A percentile compares a stretch with the other conserved stretches of the same genome.
phyloP scores from a whole-genome alignment of 1,140 invertebrate species.

The Hyphantria cunea region DNA sequence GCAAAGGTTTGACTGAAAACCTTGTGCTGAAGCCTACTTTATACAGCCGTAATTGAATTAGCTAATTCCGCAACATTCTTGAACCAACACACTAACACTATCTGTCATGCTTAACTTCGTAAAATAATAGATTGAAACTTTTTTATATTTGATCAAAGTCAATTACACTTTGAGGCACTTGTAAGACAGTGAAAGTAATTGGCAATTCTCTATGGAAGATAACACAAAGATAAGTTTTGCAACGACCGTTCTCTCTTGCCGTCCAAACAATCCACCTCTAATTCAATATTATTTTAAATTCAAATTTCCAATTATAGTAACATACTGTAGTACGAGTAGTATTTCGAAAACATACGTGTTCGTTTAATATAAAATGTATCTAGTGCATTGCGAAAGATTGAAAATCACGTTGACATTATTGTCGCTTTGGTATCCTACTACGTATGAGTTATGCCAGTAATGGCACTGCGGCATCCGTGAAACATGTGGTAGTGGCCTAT shows the following conservation, averaged over 20 bases:
- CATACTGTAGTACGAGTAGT: neutral
- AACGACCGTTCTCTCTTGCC: constrained; percentile 47
- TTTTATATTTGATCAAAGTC: constrained; percentile 14
- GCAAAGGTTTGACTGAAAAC: constrained; percentile 36
- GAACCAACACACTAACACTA: constrained; percentile 2
- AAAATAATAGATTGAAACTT: constrained; percentile 19
- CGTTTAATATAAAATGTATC: no score
- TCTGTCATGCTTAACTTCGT: constrained; percentile 7
- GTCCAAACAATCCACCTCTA: constrained; percentile 40
- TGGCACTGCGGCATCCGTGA: no score
- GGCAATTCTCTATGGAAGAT: constrained; percentile 43
- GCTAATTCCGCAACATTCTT: constrained; percentile 44
- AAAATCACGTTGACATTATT: no score
- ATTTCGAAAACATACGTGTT: constrained; percentile 8
- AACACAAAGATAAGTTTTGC: constrained; percentile 44
- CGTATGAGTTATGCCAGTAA: no score
- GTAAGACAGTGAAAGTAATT: constrained; percentile 53
- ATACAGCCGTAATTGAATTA: constrained; percentile 69
- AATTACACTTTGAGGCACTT: constrained; percentile 24
- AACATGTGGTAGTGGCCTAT: no score
- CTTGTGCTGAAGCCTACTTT: constrained; percentile 50
- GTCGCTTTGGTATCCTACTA: no score
- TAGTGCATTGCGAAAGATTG: no score
- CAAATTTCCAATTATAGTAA: constrained; percentile 34
- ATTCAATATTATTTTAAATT: constrained; percentile 44